phyloP scores from a whole-genome alignment of 2,113 vertebrate genomes.

The Hydrolagus affinis region DNA sequence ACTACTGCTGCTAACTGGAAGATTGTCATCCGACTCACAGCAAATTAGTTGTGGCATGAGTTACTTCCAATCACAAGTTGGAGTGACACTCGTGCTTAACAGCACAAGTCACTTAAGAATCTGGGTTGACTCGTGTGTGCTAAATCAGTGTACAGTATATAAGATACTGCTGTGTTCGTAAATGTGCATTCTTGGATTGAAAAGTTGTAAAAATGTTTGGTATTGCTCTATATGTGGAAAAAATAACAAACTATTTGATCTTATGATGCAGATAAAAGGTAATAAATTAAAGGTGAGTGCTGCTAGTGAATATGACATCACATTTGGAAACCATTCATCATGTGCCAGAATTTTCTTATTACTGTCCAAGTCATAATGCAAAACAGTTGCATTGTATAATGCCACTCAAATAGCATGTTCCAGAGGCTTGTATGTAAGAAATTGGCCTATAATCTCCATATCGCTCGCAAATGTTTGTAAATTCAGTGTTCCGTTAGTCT shows the following conservation, averaged over 20 bases:
- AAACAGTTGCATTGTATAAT: background rate
- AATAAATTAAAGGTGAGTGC: background rate
- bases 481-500: background rate
- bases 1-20: no score
- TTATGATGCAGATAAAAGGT: background rate
- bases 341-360: background rate
- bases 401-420: background rate
- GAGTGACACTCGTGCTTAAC: no score
- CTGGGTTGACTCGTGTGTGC: no score
- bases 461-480: background rate
- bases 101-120: no score
- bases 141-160: no score
- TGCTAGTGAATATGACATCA: background rate
- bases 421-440: background rate
- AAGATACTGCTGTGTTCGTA: background rate
- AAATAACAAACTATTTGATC: background rate
- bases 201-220: background rate
- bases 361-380: background rate
- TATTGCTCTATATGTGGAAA: background rate
- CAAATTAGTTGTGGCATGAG: no score
- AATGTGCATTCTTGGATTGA: background rate
- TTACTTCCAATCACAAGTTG: no score
- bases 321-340: background rate
- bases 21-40: no score
- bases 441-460: no score